Evolutionary conservation across 2,113 vertebrate species (phyloP).

Genomic region (Phylloscopus whistleri): DNA sequence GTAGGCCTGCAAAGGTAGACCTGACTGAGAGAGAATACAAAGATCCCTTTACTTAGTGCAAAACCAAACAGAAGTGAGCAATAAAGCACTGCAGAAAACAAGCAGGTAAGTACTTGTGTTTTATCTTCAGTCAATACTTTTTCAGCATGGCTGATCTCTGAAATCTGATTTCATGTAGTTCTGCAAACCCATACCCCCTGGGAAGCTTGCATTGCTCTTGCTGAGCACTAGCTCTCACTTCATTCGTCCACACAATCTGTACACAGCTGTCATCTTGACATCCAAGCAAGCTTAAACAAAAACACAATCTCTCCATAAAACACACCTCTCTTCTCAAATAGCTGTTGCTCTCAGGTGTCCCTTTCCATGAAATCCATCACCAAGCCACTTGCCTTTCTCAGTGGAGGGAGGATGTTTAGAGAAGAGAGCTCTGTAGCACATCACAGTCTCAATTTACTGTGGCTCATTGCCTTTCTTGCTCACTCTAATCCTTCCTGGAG

Average conservation of each 20-base stretch:
- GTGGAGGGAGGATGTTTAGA: neutral
- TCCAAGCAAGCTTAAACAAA: conserved; percentile 33
- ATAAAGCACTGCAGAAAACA: conserved; percentile 48
- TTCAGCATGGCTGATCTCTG: conserved; percentile 48
- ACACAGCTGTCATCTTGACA: neutral
- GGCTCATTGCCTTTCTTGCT: neutral
- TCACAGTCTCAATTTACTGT: neutral
- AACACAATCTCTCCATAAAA: neutral
- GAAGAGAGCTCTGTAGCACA: neutral
- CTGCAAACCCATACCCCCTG: conserved; percentile 28
- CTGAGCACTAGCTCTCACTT: conserved; percentile 25
- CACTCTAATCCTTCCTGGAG: neutral
- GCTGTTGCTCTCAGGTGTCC: neutral
- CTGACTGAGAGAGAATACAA: neutral
- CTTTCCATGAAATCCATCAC: neutral
- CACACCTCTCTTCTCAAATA: neutral
- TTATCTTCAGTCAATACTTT: conserved; percentile 48
- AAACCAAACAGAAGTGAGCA: conserved; percentile 27
- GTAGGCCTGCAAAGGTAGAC: neutral
- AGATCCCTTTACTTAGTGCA: conserved; percentile 1
- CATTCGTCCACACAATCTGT: conserved; percentile 19
- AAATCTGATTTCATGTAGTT: conserved; percentile 38
- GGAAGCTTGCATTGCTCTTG: conserved; percentile 12
- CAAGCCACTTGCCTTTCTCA: neutral
- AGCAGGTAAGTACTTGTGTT: conserved; percentile 42